These are phyloP conservation scores for Poeciliopsis infans DNA, from an alignment of 2,797 vertebrate genomes.

Conservation along the genomic window DNA sequence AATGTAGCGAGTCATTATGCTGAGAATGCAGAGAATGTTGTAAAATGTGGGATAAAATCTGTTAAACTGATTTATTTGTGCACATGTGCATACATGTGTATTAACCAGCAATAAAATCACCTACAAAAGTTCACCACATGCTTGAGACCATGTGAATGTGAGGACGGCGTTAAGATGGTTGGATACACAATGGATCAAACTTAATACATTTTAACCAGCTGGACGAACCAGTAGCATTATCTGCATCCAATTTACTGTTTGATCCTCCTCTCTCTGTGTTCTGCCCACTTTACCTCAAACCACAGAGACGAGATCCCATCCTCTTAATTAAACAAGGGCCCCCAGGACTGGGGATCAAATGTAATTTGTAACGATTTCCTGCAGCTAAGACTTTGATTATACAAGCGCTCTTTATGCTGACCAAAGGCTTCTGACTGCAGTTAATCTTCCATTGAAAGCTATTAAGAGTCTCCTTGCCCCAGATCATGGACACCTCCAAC, in stretches of 20 bases:
- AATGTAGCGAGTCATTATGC: constrained; percentile 25
- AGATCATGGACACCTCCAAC: constrained; percentile 46
- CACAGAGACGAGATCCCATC: constrained; percentile 71
- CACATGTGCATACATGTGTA: background rate
- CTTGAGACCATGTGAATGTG: background rate
- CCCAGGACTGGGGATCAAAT: constrained; percentile 70
- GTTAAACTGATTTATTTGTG: background rate
- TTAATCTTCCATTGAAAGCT: constrained; percentile 81
- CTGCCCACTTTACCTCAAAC: constrained; percentile 47
- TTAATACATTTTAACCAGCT: background rate
- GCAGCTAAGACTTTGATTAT: constrained; percentile 73
- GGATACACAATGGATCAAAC: background rate
- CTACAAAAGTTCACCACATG: constrained; percentile 6
- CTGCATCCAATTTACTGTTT: background rate
- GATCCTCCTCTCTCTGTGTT: constrained; percentile 25
- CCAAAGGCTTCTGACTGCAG: constrained; percentile 76
- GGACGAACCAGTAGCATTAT: background rate
- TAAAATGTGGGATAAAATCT: background rate
- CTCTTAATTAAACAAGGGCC: constrained; percentile 82
- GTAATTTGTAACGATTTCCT: constrained; percentile 81
- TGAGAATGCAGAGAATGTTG: constrained; percentile 14
- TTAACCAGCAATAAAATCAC: constrained; percentile 16
- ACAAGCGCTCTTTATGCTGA: constrained; percentile 79
- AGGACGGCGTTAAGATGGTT: too few relatives aligned
- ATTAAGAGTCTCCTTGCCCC: constrained; percentile 66